Percentiles rank a stretch among this genome's conserved stretches.
Evolutionary conservation across 2,113 vertebrate genomes (phyloP).

Genomic region (Lasiurus cinereus): DNA sequence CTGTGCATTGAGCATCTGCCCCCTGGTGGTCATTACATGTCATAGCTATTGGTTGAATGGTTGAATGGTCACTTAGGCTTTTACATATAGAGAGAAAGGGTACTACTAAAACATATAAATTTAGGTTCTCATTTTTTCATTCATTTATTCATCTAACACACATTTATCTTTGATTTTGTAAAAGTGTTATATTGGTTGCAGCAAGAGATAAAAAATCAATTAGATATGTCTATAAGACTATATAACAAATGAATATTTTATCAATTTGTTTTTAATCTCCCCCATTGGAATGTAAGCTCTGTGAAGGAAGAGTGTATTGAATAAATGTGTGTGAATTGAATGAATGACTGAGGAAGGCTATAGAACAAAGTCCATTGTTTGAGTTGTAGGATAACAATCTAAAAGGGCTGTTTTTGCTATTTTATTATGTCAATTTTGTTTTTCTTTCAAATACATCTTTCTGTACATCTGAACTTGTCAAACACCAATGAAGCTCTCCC

Average conservation of each 20-base stretch:
- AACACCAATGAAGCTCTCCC: background rate
- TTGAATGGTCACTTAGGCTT: no score
- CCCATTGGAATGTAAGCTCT: background rate
- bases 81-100: background rate
- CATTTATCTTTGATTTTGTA: background rate
- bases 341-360: background rate
- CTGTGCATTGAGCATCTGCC: no score
- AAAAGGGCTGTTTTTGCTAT: background rate
- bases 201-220: background rate
- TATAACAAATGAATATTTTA: constrained; percentile 26
- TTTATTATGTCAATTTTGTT: background rate
- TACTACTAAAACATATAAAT: background rate
- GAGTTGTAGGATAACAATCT: background rate
- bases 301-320: background rate
- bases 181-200: constrained; percentile 1
- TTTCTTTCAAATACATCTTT: background rate
- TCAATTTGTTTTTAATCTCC: background rate
- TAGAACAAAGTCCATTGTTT: background rate
- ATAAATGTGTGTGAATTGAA: background rate
- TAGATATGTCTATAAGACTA: background rate
- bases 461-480: background rate
- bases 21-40: no score
- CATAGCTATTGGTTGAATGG: no score
- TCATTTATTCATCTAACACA: background rate
- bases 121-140: background rate